Percentiles rank a stretch among this genome's conserved stretches.
These are phyloP conservation scores for Girardinichthys multiradiatus DNA, from an alignment of 2,113 vertebrate genomes.

Conservation along the genomic window DNA sequence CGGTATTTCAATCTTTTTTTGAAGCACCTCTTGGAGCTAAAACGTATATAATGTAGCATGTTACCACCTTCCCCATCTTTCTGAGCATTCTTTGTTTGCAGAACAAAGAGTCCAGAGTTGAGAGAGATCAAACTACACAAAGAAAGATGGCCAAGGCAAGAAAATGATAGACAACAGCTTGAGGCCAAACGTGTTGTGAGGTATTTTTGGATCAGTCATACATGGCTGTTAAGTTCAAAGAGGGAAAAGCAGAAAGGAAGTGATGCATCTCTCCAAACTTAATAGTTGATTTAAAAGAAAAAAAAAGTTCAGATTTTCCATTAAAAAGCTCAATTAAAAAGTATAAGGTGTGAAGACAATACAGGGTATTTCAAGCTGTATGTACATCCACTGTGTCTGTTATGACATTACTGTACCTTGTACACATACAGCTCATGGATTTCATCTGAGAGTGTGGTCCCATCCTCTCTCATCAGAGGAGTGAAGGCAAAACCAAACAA, in stretches of 20 bases:
- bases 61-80: background rate
- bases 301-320: background rate
- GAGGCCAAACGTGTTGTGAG: background rate
- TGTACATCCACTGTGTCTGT: background rate
- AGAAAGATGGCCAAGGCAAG: background rate
- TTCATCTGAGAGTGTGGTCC: slow-evolving; percentile 94
- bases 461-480: slow-evolving; percentile 96
- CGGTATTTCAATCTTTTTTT: background rate
- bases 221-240: background rate
- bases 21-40: background rate
- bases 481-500: slow-evolving; percentile 97
- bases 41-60: background rate
- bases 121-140: background rate
- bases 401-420: slow-evolving; percentile 82
- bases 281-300: background rate
- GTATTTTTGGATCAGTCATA: slow-evolving; percentile 5
- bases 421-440: slow-evolving; percentile 96
- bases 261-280: background rate
- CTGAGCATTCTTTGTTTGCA: background rate
- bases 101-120: background rate
- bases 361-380: background rate
- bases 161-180: background rate
- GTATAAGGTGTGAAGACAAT: background rate
- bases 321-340: background rate
- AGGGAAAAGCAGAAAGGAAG: background rate